A percentile compares a stretch with the other conserved stretches of the same genome.
phyloP scores from a whole-genome alignment of 2,888 invertebrate genomes.

The Automeris io region DNA sequence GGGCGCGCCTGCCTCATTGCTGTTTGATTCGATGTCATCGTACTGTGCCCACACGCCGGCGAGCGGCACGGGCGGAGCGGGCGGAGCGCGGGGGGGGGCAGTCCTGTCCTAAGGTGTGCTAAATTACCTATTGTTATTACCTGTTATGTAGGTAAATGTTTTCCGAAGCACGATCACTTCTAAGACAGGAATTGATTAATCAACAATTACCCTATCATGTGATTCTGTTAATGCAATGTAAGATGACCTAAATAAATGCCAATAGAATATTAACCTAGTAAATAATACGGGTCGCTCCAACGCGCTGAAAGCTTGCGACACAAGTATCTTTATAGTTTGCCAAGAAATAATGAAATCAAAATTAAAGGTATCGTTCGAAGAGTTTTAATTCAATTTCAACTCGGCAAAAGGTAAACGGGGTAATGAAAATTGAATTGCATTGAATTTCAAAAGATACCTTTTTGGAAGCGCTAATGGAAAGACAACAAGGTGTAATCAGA shows the following conservation, averaged over 20 bases:
- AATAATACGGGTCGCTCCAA: neutral
- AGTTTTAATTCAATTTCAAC: slow-evolving; percentile 34
- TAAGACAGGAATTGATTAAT: too few species aligned
- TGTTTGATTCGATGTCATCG: too few species aligned
- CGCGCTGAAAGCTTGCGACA: neutral
- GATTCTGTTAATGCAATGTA: neutral
- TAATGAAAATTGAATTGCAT: slow-evolving; percentile 37
- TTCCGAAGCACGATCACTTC: too few species aligned
- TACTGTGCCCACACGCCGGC: too few species aligned
- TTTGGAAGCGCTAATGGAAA: slow-evolving; percentile 39
- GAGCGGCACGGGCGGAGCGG: too few species aligned
- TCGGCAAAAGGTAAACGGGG: slow-evolving; percentile 20
- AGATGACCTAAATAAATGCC: neutral
- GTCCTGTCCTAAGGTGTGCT: too few species aligned
- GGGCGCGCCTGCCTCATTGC: too few species aligned
- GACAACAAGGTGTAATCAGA: slow-evolving; percentile 39
- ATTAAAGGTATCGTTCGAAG: slow-evolving; percentile 10
- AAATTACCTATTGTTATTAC: too few species aligned
- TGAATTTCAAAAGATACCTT: slow-evolving; percentile 28
- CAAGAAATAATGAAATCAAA: slow-evolving; percentile 2
- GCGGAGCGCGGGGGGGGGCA: too few species aligned
- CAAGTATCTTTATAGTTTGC: slow-evolving; percentile 2
- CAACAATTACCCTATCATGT: too few species aligned
- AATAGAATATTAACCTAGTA: neutral
- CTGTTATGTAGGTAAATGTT: too few species aligned